These are phyloP conservation scores for Spilarctia lutea DNA, from an alignment of 2,888 invertebrate genomes.

Conservation along the genomic window DNA sequence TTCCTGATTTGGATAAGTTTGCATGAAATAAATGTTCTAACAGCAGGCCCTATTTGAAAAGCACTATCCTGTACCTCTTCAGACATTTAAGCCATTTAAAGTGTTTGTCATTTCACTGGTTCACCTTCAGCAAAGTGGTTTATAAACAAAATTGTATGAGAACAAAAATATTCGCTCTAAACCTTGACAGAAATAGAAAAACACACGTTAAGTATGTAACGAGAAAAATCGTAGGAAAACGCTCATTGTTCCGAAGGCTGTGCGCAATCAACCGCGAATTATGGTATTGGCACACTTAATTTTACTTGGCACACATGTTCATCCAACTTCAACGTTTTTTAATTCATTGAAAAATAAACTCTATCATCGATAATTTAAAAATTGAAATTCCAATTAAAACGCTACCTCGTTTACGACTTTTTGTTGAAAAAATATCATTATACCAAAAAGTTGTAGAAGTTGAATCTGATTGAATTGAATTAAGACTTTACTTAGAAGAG, in stretches of 20 bases:
- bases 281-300: constrained; percentile 86
- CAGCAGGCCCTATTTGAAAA: background rate
- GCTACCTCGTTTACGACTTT: constrained; percentile 20
- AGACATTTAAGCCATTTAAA: background rate
- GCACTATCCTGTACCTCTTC: background rate
- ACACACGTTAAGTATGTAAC: constrained; percentile 65
- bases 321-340: constrained; percentile 66
- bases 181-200: constrained; percentile 80
- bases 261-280: constrained; percentile 77
- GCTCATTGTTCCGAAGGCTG: constrained; percentile 78
- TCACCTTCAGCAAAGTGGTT: background rate
- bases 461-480: constrained; percentile 1
- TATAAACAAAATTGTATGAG: background rate
- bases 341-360: constrained; percentile 31
- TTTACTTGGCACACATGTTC: constrained; percentile 82
- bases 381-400: constrained; percentile 19
- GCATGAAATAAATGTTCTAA: background rate
- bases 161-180: constrained; percentile 15
- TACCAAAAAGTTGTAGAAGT: constrained; percentile 26
- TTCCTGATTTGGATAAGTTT: no score
- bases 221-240: constrained; percentile 84
- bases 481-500: background rate
- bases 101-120: no score
- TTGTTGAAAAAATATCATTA: constrained; percentile 5
- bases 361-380: constrained; percentile 19